phyloP scores from a whole-genome alignment of 2,113 vertebrate species.

The Dolichotis patagonum region DNA sequence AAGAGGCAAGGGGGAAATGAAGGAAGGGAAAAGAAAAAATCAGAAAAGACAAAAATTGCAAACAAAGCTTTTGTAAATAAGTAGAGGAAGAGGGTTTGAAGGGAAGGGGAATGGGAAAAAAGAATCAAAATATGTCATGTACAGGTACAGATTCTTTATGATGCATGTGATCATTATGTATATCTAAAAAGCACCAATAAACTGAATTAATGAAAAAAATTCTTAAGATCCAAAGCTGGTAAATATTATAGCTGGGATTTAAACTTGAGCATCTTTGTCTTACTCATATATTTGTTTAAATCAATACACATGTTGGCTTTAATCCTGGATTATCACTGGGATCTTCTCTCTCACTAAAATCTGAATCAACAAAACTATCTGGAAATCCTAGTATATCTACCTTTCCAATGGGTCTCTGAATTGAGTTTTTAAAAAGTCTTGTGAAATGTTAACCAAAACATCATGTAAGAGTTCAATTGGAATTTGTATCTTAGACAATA shows the following conservation, averaged over 20 bases:
- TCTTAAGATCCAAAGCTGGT: background rate
- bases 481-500: slow-evolving; percentile 42
- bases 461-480: background rate
- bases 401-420: background rate
- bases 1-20: background rate
- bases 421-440: slow-evolving; percentile 52
- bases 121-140: too few relatives aligned
- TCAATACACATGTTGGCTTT: background rate
- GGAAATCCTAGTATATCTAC: background rate
- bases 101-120: too few relatives aligned
- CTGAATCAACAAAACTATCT: background rate
- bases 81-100: too few relatives aligned
- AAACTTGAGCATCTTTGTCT: background rate
- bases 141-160: too few relatives aligned
- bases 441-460: slow-evolving; percentile 36
- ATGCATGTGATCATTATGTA: too few relatives aligned
- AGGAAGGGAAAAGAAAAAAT: background rate
- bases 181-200: too few relatives aligned
- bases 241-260: background rate
- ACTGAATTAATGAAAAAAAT: slow-evolving; percentile 11
- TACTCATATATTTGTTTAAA: slow-evolving; percentile 20
- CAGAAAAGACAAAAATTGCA: too few relatives aligned
- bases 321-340: background rate
- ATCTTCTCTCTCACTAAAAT: background rate
- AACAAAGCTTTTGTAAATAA: too few relatives aligned